Evolutionary conservation across 30 jellyfish, hydroid and myxozoan species (phyloP), one percentile per base, ranked within the genome.

Genomic region (Mastigias papua): DNA sequence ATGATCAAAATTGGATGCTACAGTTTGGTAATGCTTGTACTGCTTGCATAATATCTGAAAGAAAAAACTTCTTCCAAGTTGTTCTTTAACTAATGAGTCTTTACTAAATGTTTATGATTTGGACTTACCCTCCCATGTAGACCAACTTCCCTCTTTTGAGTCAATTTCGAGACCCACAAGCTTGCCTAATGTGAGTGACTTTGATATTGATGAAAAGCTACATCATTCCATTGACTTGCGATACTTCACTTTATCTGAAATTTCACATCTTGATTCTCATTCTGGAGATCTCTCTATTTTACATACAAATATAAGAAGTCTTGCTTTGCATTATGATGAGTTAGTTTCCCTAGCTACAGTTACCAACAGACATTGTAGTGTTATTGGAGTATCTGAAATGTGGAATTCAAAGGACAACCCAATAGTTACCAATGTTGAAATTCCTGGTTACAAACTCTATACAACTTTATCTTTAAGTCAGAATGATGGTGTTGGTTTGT

Each of bases 401-500:
- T 73, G 70, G 50, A 67, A 67, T 31, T 67, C 79, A 4, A 31
- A 22, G 34, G 32, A 73, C 69, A 51, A 58, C 34, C 90, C 83
- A 8, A 60, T 79, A 6, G 30, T 33, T 11, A 20, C 90, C 25
- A 79, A 61, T 58, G 82, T 79, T 58, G 82, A 79, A 7, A 79
- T 79, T n/a, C 66, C 82, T 79, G 90, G 90, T 29, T 79, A 37
- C 48, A 57, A 57, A 16, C 66, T 79, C 69, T 79, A 19, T 9
- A 51, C 23, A 33, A 79, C 65, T 79, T 34, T 26, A 27, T 79
- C 82, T 20, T 33, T 62, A 21, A 79, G 75, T 34, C 90, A 79
- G 67, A 51, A 61, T 58, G 90, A 82, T 79, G 90, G 90, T 58
- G 90, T 79, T 60, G 90, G 90, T 22, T 37, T 37, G 54, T 37